Percentiles rank a stretch among this genome's conserved stretches.
Evolutionary conservation across 2,888 invertebrate species (phyloP).

Genomic region (Leucozona laternaria): DNA sequence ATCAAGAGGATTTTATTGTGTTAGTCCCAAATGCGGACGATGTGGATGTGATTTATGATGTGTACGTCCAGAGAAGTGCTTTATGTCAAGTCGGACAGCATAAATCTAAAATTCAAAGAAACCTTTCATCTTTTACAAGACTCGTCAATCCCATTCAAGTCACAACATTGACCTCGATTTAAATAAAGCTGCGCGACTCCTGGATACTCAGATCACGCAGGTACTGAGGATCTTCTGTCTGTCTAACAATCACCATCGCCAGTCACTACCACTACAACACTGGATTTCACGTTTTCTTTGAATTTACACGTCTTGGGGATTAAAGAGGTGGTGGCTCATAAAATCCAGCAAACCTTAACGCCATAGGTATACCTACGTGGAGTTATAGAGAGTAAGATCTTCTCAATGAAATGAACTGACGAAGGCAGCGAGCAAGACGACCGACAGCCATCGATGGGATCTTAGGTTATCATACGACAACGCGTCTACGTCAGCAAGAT

Average conservation of each 20-base stretch:
- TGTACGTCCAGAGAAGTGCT: conserved; percentile 68
- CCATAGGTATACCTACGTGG: not conserved
- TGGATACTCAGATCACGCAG: conserved; percentile 16
- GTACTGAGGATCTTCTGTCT: conserved; percentile 8
- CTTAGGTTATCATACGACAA: conserved; percentile 48
- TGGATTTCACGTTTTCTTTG: conserved; percentile 56
- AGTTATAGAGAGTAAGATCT: conserved; percentile 29
- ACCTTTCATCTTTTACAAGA: conserved; percentile 75
- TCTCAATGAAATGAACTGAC: conserved; percentile 56
- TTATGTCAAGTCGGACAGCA: conserved; percentile 75
- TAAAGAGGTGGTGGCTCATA: conserved; percentile 65
- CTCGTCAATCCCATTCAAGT: conserved; percentile 75
- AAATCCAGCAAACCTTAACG: conserved; percentile 56
- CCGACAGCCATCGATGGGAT: conserved; percentile 37
- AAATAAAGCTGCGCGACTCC: conserved; percentile 63
- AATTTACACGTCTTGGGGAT: conserved; percentile 72
- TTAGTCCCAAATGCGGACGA: conserved; percentile 33
- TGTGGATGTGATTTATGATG: conserved; percentile 72
- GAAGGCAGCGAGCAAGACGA: conserved; percentile 4
- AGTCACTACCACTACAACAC: not conserved
- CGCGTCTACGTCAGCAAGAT: conserved; percentile 11
- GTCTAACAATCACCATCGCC: conserved; percentile 6
- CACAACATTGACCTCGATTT: conserved; percentile 75
- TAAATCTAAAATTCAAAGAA: conserved; percentile 74
- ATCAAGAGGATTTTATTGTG: conserved; percentile 73